phyloP scores from a whole-genome alignment of 2,797 vertebrate genomes.

The Garrulus glandarius region DNA sequence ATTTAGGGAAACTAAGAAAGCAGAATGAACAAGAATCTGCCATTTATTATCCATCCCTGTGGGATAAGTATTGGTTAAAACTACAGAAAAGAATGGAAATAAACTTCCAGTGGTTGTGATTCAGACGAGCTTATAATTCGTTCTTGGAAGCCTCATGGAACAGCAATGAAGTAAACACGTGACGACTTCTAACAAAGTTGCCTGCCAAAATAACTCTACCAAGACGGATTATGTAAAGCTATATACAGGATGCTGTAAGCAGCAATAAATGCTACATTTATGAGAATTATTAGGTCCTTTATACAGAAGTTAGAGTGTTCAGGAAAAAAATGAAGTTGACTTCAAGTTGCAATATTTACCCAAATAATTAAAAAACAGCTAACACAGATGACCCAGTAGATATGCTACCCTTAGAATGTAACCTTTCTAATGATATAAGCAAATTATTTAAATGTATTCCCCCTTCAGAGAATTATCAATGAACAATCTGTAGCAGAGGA shows the following conservation, averaged over 20 bases:
- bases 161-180: neutral
- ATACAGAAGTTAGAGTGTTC: neutral
- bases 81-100: slow-evolving; percentile 32
- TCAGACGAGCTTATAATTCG: slow-evolving; percentile 35
- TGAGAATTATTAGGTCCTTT: neutral
- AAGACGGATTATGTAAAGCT: neutral
- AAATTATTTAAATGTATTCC: neutral
- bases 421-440: neutral
- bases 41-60: slow-evolving; percentile 6
- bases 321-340: slow-evolving; percentile 17
- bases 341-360: neutral
- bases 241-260: neutral
- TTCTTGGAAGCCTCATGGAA: slow-evolving; percentile 43
- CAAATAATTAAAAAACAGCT: neutral
- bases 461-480: neutral
- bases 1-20: neutral
- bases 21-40: slow-evolving; percentile 26
- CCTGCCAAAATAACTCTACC: slow-evolving; percentile 26
- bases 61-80: slow-evolving; percentile 43
- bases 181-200: slow-evolving; percentile 29
- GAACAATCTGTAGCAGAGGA: neutral
- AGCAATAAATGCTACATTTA: neutral
- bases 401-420: neutral
- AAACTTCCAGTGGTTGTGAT: slow-evolving; percentile 41
- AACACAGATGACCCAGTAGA: neutral